Conservation (phyloP, 2,113 vertebrate species). For the Odocoileus hemionus region DNA sequence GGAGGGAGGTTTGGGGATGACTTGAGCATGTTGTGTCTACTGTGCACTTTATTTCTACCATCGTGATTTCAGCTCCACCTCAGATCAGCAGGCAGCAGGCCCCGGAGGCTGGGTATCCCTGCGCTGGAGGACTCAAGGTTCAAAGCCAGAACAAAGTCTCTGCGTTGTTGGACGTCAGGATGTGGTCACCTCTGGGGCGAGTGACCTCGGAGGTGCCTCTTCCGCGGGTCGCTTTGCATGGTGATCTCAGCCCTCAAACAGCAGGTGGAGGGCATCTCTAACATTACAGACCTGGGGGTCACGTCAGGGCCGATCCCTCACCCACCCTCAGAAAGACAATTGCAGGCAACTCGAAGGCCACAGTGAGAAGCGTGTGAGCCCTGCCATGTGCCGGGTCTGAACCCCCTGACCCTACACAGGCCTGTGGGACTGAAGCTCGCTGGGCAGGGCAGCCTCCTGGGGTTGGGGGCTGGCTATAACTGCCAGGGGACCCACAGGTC, state of each 20-base stretch:
- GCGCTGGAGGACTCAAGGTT: background rate
- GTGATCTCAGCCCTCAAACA: background rate
- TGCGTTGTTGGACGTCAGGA: background rate
- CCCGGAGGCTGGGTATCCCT: background rate
- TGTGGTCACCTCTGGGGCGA: background rate
- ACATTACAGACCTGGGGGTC: background rate
- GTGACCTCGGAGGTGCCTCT: background rate
- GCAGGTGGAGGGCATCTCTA: background rate
- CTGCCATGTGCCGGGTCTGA: background rate
- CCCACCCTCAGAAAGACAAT: background rate
- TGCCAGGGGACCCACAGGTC: background rate
- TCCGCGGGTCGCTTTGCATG: background rate
- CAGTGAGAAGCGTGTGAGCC: no score
- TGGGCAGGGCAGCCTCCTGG: rapidly evolving
- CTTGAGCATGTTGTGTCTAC: rapidly evolving
- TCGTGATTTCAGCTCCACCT: background rate
- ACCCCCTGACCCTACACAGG: background rate
- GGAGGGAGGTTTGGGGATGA: background rate
- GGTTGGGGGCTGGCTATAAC: rapidly evolving
- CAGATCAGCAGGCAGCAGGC: background rate
- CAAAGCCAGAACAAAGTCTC: background rate
- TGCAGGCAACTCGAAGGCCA: background rate
- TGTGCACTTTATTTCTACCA: background rate
- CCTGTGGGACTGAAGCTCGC: background rate
- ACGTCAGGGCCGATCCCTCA: background rate